Conservation (phyloP, 2,113 vertebrate genomes). For the Mellivora capensis region DNA sequence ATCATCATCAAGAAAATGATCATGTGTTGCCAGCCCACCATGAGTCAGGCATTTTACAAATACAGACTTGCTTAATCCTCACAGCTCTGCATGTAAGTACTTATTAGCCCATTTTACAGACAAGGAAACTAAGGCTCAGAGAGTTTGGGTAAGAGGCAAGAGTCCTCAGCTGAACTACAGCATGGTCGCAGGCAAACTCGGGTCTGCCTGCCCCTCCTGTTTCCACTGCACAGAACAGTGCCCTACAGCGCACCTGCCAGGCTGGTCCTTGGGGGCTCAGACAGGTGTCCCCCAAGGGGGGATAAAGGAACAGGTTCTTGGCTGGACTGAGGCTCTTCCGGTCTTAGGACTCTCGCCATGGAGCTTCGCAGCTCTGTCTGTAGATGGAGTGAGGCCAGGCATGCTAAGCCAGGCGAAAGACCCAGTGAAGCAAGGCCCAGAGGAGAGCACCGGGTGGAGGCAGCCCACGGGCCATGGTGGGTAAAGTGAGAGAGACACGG, state of each 20-base stretch:
- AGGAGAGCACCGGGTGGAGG: too few relatives aligned
- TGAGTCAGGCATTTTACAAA: background rate
- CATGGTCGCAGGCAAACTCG: background rate
- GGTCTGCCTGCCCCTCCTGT: background rate
- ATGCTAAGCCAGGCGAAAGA: accelerated
- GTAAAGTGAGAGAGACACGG: accelerated
- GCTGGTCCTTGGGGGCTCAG: background rate
- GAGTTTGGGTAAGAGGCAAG: background rate
- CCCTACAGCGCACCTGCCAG: background rate
- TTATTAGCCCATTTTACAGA: background rate
- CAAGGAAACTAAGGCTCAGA: background rate
- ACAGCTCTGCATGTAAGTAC: background rate
- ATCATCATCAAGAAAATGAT: background rate
- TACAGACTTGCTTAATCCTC: background rate
- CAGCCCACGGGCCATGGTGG: accelerated
- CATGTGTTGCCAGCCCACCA: background rate
- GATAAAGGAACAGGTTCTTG: background rate
- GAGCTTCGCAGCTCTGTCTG: background rate
- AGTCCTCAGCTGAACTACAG: background rate
- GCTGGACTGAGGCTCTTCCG: background rate
- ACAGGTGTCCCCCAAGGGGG: background rate
- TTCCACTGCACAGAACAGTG: too few relatives aligned
- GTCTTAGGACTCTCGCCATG: background rate
- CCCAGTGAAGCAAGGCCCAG: background rate
- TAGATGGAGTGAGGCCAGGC: background rate